These are phyloP conservation scores for Passer montanus DNA, from an alignment of 2,113 vertebrate genomes.

Conservation along the genomic window DNA sequence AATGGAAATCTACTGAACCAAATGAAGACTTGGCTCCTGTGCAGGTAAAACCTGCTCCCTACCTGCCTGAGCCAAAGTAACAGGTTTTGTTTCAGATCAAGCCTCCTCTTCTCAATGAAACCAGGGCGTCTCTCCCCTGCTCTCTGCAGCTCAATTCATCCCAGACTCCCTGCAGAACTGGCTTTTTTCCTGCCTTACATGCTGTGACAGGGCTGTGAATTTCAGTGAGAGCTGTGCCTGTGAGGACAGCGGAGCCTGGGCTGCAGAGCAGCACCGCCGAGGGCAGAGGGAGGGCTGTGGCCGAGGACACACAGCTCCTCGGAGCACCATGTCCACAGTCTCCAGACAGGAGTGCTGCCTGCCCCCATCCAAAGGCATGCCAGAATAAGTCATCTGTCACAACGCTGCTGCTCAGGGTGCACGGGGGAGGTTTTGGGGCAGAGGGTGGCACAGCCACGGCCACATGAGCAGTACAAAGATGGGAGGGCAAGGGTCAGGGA, in stretches of 20 bases:
- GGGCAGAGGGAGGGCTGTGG: background rate
- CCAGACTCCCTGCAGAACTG: background rate
- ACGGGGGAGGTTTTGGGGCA: accelerated
- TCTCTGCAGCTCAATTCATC: background rate
- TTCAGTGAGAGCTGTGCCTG: background rate
- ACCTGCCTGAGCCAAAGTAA: background rate
- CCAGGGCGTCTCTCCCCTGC: background rate
- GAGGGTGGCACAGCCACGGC: background rate
- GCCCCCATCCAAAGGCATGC: background rate
- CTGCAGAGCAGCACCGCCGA: accelerated
- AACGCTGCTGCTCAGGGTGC: accelerated
- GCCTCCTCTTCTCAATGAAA: background rate
- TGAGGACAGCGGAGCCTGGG: background rate
- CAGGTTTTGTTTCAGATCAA: background rate
- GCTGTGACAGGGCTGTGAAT: background rate
- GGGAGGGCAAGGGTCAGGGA: accelerated
- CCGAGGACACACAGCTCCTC: accelerated
- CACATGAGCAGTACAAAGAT: accelerated
- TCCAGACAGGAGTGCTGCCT: background rate
- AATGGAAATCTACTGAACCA: background rate
- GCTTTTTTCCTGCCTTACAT: background rate
- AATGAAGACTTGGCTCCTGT: background rate
- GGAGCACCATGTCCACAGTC: accelerated
- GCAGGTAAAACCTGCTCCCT: background rate
- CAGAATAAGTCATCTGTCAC: background rate